These are phyloP conservation scores for Orientallactaga bullata DNA, from an alignment of 2,113 vertebrate genomes.

Conservation along the genomic window DNA sequence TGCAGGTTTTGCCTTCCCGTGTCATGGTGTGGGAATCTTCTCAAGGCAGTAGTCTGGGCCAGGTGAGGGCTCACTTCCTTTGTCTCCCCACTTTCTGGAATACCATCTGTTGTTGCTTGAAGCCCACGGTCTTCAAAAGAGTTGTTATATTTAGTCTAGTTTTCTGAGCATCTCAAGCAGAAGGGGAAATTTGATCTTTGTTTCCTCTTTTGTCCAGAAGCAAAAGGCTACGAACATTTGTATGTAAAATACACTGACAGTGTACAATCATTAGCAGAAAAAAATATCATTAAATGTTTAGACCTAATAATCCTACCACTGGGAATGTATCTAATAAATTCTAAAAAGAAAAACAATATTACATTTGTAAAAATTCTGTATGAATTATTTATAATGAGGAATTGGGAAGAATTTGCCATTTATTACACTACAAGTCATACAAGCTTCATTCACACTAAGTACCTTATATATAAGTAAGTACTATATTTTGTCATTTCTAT, in stretches of 20 bases:
- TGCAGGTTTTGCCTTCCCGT: background rate
- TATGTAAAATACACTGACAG: constrained; percentile 45
- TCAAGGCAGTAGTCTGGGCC: background rate
- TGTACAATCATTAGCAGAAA: constrained; percentile 16
- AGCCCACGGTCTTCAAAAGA: background rate
- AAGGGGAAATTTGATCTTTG: constrained; percentile 43
- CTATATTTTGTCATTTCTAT: too few species aligned
- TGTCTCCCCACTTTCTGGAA: background rate
- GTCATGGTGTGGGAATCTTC: background rate
- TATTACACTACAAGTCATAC: too few species aligned
- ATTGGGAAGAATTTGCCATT: background rate
- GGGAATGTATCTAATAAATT: constrained; percentile 16
- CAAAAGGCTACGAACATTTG: background rate
- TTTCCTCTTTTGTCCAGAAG: constrained; percentile 31
- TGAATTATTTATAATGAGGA: background rate
- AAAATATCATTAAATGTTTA: constrained; percentile 34
- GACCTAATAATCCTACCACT: constrained; percentile 9
- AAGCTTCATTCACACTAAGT: too few species aligned
- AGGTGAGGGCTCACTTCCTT: background rate
- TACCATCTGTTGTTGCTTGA: background rate
- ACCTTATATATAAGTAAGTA: too few species aligned
- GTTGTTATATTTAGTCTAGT: constrained; percentile 41
- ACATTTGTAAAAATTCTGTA: background rate
- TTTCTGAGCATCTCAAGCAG: constrained; percentile 28
- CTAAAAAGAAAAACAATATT: constrained; percentile 34